Conservation (phyloP, 1,140 invertebrate genomes). For the Chironomus tepperi region DNA sequence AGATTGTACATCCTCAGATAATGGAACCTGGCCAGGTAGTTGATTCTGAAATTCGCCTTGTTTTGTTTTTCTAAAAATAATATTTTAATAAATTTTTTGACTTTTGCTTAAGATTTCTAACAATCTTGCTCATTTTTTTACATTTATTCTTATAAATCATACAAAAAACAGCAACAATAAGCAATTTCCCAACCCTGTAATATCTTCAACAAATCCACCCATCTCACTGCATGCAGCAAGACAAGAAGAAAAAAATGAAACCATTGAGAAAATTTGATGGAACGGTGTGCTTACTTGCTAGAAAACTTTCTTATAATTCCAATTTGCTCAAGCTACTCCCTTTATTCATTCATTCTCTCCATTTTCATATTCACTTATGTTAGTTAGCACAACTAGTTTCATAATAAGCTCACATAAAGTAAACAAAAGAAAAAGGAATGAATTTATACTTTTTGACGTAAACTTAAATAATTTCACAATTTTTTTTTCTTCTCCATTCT, state of each 20-base stretch:
- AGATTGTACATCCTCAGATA: too few species aligned
- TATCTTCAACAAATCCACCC: neutral
- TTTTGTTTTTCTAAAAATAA: too few species aligned
- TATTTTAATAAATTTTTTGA: too few species aligned
- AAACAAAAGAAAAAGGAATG: slow-evolving; percentile 14
- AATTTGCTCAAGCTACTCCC: neutral
- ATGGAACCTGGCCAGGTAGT: too few species aligned
- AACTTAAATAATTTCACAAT: neutral
- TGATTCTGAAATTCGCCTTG: too few species aligned
- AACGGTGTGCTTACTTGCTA: neutral
- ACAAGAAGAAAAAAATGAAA: neutral
- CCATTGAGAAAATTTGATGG: neutral
- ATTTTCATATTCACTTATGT: neutral
- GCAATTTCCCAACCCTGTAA: too few species aligned
- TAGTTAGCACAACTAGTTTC: neutral
- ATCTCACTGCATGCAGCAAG: neutral
- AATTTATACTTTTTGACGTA: slow-evolving; percentile 9
- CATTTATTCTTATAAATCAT: too few species aligned
- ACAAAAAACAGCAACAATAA: too few species aligned
- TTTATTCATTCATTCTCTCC: neutral
- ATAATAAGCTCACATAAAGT: neutral
- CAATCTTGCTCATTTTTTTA: too few species aligned
- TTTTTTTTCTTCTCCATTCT: neutral
- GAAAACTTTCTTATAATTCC: slow-evolving; percentile 8
- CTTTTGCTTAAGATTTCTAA: too few species aligned